Percentiles rank a stretch among this genome's conserved stretches.
Evolutionary conservation across 2,888 invertebrate genomes (phyloP).

Genomic region (Salticus scenicus): DNA sequence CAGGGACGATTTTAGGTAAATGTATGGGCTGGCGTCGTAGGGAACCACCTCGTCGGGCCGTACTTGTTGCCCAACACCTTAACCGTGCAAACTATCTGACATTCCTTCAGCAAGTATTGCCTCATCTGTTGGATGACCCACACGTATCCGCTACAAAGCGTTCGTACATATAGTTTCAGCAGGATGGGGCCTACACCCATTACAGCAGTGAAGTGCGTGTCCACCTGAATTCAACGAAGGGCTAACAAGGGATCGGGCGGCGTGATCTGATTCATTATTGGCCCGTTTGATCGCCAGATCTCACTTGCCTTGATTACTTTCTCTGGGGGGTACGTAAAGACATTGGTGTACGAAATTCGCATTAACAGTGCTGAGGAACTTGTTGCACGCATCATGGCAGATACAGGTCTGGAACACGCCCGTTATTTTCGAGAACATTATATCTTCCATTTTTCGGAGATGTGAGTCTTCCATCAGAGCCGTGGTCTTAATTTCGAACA

Average conservation of each 20-base stretch:
- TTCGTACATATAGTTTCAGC: slow-evolving; percentile 1
- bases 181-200: background rate
- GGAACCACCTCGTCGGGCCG: slow-evolving; percentile 71
- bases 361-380: background rate
- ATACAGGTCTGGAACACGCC: background rate
- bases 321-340: background rate
- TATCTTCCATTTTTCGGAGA: background rate
- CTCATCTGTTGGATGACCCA: background rate
- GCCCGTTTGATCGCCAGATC: background rate
- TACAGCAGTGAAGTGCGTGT: background rate
- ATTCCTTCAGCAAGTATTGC: slow-evolving; percentile 37
- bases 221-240: background rate
- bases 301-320: background rate
- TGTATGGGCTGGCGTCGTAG: slow-evolving; percentile 65
- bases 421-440: background rate
- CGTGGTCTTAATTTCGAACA: background rate
- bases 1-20: slow-evolving; percentile 72
- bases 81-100: slow-evolving; percentile 58
- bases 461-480: background rate
- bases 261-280: slow-evolving; percentile 10
- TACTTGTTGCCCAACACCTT: slow-evolving; percentile 67
- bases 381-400: background rate
- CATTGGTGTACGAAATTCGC: background rate
- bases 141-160: background rate
- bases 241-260: background rate